Evolutionary conservation across 1,140 invertebrate species (phyloP), one percentile per base, ranked within the genome.

Genomic region (Drosophila sechellia): DNA sequence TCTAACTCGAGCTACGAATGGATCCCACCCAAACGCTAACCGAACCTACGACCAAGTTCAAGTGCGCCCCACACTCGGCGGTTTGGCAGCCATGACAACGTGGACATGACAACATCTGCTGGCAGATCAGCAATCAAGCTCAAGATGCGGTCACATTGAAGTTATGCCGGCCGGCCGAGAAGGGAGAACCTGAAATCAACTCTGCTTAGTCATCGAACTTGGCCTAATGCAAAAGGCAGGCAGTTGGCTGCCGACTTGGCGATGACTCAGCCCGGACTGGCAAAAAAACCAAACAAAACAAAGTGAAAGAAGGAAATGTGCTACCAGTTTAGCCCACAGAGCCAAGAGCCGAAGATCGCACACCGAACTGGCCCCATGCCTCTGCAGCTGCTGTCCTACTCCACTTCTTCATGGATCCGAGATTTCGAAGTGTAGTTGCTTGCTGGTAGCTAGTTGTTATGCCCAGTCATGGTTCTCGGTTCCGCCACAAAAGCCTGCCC

Each of bases 191-290:
- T 69, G 66, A 68, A 77, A 80, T 77, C 65, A 75, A 76, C 59
- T 78, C 64, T 81, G 81, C 83, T 86, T 87, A 86, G 81, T 86
- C 81, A 86, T 86, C 81, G 81, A 86, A 86, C 83, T 87, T 86
- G 83, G 81, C 78, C 78, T 81, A 87, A 87, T 86, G 81, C 81
- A 81, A 86, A 86, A 78, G 65, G 71, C 52, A 74, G 55, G 52
- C 66, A 81, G 77, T 56, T 50, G 56, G 65, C 48, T 65, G 55
- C 52, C 50, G 73, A 79, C 77, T 77, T 77, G 74, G 53, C 46
- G 70, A 85, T 85, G 81, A 85, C 81, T 85, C 81, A 85, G 73
- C 73, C 78, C 57, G 69, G 69, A 48, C 64, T 35, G 52, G 20
- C 73, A 68, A 85, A 75, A 63, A 72, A 72, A 39, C 31, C n/a